phyloP scores from a whole-genome alignment of 2,888 invertebrate genomes.

The Kuschelorhynchus macadamiae region DNA sequence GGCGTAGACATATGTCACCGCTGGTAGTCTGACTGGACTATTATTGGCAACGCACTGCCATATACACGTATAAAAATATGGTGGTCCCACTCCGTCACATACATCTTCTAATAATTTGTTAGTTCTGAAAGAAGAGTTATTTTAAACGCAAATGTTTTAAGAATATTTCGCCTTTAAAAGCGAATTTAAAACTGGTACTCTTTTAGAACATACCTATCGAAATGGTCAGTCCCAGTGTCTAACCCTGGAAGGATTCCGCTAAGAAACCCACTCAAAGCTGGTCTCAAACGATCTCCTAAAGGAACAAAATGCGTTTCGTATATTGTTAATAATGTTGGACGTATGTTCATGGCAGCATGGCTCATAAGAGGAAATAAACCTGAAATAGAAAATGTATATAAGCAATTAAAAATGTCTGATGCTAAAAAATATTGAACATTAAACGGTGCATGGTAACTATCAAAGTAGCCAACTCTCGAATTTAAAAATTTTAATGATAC shows the following conservation, averaged over 20 bases:
- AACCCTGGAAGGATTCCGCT: constrained; percentile 90
- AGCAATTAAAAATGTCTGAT: no score
- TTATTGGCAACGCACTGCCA: constrained; percentile 91
- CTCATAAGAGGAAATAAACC: constrained; percentile 91
- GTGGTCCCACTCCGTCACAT: constrained; percentile 81
- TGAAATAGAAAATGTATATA: constrained; percentile 50
- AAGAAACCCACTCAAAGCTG: constrained; percentile 89
- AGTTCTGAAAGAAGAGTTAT: constrained; percentile 70
- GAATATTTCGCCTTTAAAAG: neutral
- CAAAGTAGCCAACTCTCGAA: no score
- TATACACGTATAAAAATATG: constrained; percentile 87
- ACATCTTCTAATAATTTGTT: constrained; percentile 78
- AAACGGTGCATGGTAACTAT: no score
- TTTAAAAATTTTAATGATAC: no score
- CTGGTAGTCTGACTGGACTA: constrained; percentile 85
- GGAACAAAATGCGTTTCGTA: constrained; percentile 93
- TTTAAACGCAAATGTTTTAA: no score
- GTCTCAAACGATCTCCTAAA: constrained; percentile 81
- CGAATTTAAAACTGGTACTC: neutral
- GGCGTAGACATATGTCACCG: constrained; percentile 82
- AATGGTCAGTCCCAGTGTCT: constrained; percentile 88
- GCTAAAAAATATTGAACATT: no score
- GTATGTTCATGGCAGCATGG: constrained; percentile 91
- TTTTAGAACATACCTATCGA: constrained; percentile 74
- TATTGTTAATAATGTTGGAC: constrained; percentile 83